These are phyloP conservation scores for Automeris io DNA, from an alignment of 2,888 invertebrate genomes.

Conservation along the genomic window DNA sequence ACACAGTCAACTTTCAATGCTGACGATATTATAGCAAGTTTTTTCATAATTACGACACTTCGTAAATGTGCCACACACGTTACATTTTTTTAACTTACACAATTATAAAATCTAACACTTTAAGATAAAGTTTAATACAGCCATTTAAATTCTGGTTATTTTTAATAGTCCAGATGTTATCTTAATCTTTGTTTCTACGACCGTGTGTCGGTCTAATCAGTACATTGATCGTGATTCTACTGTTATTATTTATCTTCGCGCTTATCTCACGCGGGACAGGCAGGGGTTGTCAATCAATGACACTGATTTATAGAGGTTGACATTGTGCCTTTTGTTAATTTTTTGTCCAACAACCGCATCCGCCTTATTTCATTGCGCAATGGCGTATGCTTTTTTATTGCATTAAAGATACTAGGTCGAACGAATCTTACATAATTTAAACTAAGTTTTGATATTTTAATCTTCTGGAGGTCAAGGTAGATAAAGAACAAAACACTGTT, in stretches of 20 bases:
- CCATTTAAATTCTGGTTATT: neutral
- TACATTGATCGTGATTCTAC: constrained; percentile 1
- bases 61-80: constrained; percentile 1
- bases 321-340: constrained; percentile 9
- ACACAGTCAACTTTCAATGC: constrained; percentile 23
- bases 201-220: constrained; percentile 1
- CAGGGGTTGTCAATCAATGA: constrained; percentile 2
- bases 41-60: constrained; percentile 3
- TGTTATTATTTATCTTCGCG: constrained; percentile 2
- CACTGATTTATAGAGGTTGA: neutral
- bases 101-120: neutral
- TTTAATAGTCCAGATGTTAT: neutral
- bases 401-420: too few species aligned
- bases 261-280: neutral
- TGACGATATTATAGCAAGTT: neutral
- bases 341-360: neutral
- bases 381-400: too few species aligned
- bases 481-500: too few species aligned
- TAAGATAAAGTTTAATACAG: neutral
- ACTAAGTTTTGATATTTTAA: too few species aligned
- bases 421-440: too few species aligned
- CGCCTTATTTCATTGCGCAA: too few species aligned
- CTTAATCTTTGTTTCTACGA: neutral
- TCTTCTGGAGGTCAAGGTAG: too few species aligned
- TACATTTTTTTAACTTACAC: neutral